Evolutionary conservation across 2,797 vertebrate genomes (phyloP).

Genomic region (Bucorvus abyssinicus): DNA sequence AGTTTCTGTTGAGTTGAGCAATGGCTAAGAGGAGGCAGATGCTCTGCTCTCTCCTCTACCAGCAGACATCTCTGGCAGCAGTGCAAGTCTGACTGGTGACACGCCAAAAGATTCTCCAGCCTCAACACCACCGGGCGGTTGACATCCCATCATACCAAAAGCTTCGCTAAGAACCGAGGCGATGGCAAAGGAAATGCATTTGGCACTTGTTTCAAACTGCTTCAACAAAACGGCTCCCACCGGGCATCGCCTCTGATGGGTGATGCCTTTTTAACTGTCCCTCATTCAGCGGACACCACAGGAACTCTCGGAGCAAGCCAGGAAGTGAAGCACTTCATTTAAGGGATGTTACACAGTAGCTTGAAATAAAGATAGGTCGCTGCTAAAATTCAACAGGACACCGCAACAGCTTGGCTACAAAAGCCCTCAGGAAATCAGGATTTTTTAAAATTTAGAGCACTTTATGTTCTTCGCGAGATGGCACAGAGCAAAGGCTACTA

Average conservation of each 20-base stretch:
- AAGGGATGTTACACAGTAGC: not conserved
- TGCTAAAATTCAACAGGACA: not conserved
- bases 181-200: not conserved
- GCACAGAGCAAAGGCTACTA: rapidly evolving
- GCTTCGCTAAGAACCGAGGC: not conserved
- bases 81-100: not conserved
- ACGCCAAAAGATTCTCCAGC: not conserved
- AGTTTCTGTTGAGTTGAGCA: not conserved
- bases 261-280: not conserved
- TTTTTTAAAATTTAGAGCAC: not conserved
- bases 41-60: not conserved
- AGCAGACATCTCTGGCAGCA: not conserved
- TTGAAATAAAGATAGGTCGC: not conserved
- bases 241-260: not conserved
- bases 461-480: not conserved
- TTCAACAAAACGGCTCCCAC: not conserved
- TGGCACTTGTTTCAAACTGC: not conserved
- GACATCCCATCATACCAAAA: not conserved
- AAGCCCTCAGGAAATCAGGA: not conserved
- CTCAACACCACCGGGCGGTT: rapidly evolving
- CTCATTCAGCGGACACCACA: not conserved
- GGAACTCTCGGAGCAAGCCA: not conserved
- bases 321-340: not conserved
- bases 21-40: not conserved
- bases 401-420: not conserved